Evolutionary conservation across 2,797 vertebrate genomes (phyloP).

Genomic region (Muraenolepis orangiensis): DNA sequence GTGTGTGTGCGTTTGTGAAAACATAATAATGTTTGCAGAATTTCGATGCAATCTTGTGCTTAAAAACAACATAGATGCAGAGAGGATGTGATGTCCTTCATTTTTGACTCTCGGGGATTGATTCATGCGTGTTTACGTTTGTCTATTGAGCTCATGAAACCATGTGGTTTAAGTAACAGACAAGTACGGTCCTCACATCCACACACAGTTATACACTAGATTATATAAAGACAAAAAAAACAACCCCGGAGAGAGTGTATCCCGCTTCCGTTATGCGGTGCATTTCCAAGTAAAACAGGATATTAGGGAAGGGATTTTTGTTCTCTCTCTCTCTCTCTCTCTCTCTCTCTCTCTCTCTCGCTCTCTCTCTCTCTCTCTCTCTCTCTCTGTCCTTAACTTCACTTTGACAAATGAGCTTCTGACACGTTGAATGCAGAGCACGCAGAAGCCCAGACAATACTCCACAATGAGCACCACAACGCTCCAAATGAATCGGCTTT

Average conservation of each 20-base stretch:
- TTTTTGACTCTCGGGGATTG: not conserved
- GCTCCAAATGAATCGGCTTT: not conserved
- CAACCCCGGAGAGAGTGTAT: not conserved
- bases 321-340: no score
- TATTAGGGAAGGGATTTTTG: not conserved
- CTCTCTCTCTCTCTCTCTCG: no score
- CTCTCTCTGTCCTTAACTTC: conserved; percentile 39
- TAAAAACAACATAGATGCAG: not conserved
- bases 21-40: not conserved
- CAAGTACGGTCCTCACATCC: not conserved
- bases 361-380: no score
- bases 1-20: no score
- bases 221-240: not conserved
- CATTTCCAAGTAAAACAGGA: not conserved
- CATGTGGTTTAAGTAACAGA: not conserved
- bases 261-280: not conserved
- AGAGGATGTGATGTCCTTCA: not conserved
- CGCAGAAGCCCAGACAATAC: conserved; percentile 63
- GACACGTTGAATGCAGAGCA: conserved; percentile 65
- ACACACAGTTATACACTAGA: no score
- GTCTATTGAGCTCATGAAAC: not conserved
- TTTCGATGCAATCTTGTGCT: not conserved
- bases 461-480: not conserved
- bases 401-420: conserved; percentile 50
- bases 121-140: not conserved